phyloP scores from a whole-genome alignment of 2,888 invertebrate genomes.

The Oligia latruncula region DNA sequence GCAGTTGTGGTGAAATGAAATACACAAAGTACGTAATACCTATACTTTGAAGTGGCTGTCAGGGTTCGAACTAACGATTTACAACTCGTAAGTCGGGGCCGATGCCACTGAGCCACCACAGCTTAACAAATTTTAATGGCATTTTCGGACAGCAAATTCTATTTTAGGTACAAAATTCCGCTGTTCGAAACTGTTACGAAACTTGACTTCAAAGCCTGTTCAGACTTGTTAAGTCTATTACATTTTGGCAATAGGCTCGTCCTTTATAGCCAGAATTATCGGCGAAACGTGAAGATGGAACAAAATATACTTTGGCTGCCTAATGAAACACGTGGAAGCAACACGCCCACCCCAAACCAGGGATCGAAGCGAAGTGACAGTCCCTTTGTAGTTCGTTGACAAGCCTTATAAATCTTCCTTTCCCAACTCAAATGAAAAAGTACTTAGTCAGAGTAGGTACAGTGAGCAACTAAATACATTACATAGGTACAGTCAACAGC shows the following conservation, averaged over 20 bases:
- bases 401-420: neutral
- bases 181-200: neutral
- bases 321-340: neutral
- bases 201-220: neutral
- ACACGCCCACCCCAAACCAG: neutral
- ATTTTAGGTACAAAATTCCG: neutral
- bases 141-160: neutral
- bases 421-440: neutral
- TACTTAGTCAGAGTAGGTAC: neutral
- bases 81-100: neutral
- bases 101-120: neutral
- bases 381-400: neutral
- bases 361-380: neutral
- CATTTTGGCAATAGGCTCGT: neutral
- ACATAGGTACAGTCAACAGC: no score
- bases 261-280: neutral
- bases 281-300: neutral
- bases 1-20: neutral
- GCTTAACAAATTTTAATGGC: neutral
- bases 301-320: neutral
- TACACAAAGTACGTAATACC: neutral
- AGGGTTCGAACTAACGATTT: neutral
- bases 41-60: neutral
- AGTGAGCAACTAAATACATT: neutral
- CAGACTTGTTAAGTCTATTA: conserved; percentile 4